Evolutionary conservation across 2,888 invertebrate species (phyloP), one percentile per base, ranked within the genome.

Genomic region (Hyppa rectilinea): DNA sequence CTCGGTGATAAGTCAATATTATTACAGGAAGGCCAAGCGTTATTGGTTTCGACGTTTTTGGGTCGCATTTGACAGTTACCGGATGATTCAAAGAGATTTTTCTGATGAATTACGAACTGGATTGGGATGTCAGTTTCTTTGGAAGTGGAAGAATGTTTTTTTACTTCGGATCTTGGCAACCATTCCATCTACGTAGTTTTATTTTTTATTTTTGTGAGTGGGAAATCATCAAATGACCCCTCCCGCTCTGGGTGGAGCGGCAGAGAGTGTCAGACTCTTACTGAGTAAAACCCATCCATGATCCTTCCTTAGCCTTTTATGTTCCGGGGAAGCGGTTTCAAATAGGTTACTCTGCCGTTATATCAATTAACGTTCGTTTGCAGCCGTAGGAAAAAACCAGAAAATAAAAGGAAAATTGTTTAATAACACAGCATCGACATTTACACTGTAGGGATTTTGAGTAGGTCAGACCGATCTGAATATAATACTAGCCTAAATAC

Each of bases 1-100:
- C 75, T 49, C 64, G 52, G 72, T 83, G 75, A 84, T 81, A 82
- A 81, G 77, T 84, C 81, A 85, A 87, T 84, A 87, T 86, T 81
- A 76, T 74, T 65, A 36, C 58, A 60, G 55, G 40, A 69, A 53
- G 34, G 50, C 62, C 66, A 67, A 72, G 61, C 70, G 73, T 75
- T 81, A 71, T 82, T 84, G 75, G 65, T 61, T 34, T 26, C 31
- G 55, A 70, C 71, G 40, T 66, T 78, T 75, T 67, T 58, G 55
- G 76, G 74, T 59, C 68, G 59, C 34, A 45, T 26, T 64, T 63
- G 71, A 75, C 74, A 65, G 67, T 53, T 65, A 64, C 45, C 64
- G 40, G 65, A 56, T 59, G 64, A 60, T 14, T n/a, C 43, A 56
- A 64, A 49, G 12, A 52, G 50, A 29, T 47, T 78, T 78, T 45